Conservation (phyloP, 53 echinoderm and acorn worm genomes). For the Paelopatides confundens region DNA sequence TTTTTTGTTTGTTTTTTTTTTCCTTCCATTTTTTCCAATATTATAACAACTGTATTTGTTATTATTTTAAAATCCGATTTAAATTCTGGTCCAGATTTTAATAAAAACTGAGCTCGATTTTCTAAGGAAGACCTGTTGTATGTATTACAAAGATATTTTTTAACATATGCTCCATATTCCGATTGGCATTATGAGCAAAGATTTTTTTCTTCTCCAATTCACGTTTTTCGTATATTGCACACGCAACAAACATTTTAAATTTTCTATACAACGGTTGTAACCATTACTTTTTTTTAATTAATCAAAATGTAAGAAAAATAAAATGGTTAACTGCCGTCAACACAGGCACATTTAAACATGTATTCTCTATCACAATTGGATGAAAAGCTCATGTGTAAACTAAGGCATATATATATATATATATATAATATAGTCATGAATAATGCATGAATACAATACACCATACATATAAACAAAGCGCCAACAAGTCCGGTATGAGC, state of each 20-base stretch:
- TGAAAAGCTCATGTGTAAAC: conserved; percentile 42
- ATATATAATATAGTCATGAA: neutral
- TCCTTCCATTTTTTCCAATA: neutral
- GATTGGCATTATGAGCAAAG: too few relatives aligned
- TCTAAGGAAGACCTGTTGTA: neutral
- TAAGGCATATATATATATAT: conserved; percentile 32
- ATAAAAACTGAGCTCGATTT: neutral
- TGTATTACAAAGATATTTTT: neutral
- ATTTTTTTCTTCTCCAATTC: too few relatives aligned
- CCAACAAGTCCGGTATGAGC: conserved; percentile 7
- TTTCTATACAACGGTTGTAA: too few relatives aligned
- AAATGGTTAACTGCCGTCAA: neutral
- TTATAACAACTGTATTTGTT: neutral
- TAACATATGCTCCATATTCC: too few relatives aligned
- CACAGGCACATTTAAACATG: neutral
- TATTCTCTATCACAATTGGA: neutral
- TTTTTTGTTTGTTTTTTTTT: neutral
- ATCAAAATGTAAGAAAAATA: too few relatives aligned
- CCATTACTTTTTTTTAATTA: too few relatives aligned
- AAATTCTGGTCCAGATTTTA: neutral
- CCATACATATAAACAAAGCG: conserved; percentile 10
- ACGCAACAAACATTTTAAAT: neutral
- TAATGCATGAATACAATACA: conserved; percentile 25
- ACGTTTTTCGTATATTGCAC: neutral
- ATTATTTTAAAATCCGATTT: neutral